A percentile compares a stretch with the other conserved stretches of the same genome.
Conservation (phyloP, 2,797 vertebrate species). For the Crocodylus rhombifer region DNA sequence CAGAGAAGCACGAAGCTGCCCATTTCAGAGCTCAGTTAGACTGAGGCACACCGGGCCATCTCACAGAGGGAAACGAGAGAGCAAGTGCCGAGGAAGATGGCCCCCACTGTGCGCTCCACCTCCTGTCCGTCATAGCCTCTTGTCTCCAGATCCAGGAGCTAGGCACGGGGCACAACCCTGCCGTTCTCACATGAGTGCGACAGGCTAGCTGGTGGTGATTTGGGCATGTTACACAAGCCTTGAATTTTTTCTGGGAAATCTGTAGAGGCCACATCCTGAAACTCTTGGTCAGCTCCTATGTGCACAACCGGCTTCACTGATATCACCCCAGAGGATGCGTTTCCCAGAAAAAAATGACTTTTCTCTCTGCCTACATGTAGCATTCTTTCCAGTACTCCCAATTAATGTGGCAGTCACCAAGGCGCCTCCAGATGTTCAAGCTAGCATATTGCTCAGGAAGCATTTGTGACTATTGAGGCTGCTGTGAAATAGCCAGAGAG, state of each 20-base stretch:
- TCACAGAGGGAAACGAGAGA: background rate
- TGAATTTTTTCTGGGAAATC: too few relatives aligned
- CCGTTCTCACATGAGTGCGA: background rate
- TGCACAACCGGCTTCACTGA: too few relatives aligned
- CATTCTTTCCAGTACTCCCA: background rate
- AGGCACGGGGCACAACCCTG: background rate
- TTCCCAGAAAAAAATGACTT: background rate
- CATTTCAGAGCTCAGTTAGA: background rate
- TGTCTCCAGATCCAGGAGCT: background rate
- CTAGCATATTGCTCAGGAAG: background rate
- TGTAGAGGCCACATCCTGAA: too few relatives aligned
- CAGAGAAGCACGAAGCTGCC: background rate
- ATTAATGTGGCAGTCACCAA: constrained; percentile 18
- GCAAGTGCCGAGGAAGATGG: background rate
- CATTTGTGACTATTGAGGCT: background rate
- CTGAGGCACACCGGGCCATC: background rate
- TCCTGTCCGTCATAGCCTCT: background rate
- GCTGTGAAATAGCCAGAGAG: background rate
- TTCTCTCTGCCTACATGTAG: background rate
- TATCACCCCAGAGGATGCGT: too few relatives aligned
- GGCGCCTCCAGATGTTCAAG: background rate
- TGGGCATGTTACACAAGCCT: too few relatives aligned
- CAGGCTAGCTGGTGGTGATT: background rate
- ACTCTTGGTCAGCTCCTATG: too few relatives aligned
- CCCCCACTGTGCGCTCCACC: too few relatives aligned